Evolutionary conservation across 2,113 vertebrate genomes (phyloP), one percentile per base, ranked within the genome.

Genomic region (Cavia porcellus): DNA sequence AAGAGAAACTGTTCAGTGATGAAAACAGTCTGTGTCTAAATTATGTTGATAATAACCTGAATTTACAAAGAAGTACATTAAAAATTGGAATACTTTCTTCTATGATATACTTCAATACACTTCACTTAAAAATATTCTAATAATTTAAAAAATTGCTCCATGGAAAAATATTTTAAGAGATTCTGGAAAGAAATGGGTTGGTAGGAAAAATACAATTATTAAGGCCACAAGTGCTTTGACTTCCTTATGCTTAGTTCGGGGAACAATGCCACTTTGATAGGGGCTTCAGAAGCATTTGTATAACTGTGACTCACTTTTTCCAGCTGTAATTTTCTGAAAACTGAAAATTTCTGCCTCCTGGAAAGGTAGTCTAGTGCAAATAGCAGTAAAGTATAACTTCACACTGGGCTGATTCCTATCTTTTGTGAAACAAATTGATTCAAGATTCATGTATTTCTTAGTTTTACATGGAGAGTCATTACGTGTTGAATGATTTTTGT

Each of bases 261-360:
- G 57, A 89, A 28, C 3, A 68, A 45, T 92, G 64, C 30, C 57
- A 32, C 3, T 25, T 79, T 88, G 47, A 79, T 84, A 59, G 57
- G 11, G 1, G 7, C 19, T 57, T 72, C 25, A 57, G 35, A 66
- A 88, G 28, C 38, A 91, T 77, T 90, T 88, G 38, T n/a, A 38
- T 81, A 86, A 92, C 55, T 96, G 88, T 80, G 42, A 57, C n/a
- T 85, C 35, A 45, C 59, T 85, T 80, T 88, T 77, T 89, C 35
- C 38, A 47, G 72, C 35, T 32, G 61, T 89, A 45, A 93, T 95
- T 94, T 92, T 93, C 72, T 47, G 35, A 90, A 95, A 68, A 25
- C 50, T 85, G 70, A 35, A 85, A 95, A 55, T 74, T 87, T 91
- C n/a, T 94, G 35, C 50, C 38, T 94, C 77, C 35, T 77, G 14